phyloP scores from a whole-genome alignment of 2,113 vertebrate genomes.

The Sakesphorus luctuosus region DNA sequence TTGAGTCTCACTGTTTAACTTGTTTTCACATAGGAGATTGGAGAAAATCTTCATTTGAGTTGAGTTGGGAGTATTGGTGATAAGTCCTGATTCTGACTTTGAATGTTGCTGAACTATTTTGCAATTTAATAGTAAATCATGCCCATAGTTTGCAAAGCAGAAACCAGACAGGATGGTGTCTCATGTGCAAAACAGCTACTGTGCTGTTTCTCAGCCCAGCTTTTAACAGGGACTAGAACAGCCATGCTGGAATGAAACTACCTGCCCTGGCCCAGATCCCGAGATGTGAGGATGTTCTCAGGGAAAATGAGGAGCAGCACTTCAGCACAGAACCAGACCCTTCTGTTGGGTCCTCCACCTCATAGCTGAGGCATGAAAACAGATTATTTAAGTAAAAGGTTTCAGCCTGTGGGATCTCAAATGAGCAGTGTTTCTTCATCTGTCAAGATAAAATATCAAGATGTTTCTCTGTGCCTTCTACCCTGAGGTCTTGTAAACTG shows the following conservation, averaged over 20 bases:
- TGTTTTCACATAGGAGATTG: neutral
- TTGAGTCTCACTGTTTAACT: neutral
- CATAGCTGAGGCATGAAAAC: neutral
- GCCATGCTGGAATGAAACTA: neutral
- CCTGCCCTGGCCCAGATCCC: neutral
- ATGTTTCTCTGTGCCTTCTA: neutral
- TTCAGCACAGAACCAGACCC: neutral
- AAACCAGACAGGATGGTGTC: neutral
- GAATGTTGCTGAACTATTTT: neutral
- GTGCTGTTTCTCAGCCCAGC: neutral
- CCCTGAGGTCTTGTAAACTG: conserved; percentile 24
- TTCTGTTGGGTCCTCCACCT: neutral
- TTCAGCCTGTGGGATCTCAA: conserved; percentile 21
- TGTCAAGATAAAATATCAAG: conserved; percentile 35
- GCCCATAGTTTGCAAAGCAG: neutral
- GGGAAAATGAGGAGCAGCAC: neutral
- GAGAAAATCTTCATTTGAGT: neutral
- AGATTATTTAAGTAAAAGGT: neutral
- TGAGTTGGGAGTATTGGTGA: neutral
- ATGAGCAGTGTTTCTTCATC: conserved; percentile 24
- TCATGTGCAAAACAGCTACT: neutral
- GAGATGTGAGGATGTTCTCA: neutral
- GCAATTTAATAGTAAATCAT: neutral
- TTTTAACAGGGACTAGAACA: neutral
- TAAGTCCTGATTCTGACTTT: neutral